A percentile compares a stretch with the other conserved stretches of the same genome.
Evolutionary conservation across 2,797 vertebrate species (phyloP).

Genomic region (Paedocypris micromegethes): DNA sequence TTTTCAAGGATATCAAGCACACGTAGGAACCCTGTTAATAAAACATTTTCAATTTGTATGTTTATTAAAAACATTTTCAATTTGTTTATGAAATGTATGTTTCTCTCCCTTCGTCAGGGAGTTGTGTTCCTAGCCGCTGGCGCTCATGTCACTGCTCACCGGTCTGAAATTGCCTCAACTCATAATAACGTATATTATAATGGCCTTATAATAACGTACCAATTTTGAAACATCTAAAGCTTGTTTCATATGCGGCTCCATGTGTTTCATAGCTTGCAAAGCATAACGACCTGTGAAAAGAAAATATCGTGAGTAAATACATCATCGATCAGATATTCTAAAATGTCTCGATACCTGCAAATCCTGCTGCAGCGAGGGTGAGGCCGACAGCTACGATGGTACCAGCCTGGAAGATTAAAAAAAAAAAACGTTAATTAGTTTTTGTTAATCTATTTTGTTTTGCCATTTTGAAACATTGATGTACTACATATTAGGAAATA

Average conservation of each 20-base stretch:
- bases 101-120: no score
- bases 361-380: constrained; percentile 86
- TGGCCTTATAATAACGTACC: constrained; percentile 58
- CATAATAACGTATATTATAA: not conserved
- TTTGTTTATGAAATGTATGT: no score
- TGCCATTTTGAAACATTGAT: no score
- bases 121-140: no score
- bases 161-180: no score
- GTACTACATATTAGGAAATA: no score
- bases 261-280: constrained; percentile 80
- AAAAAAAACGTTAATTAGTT: constrained; percentile 42
- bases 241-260: constrained; percentile 89
- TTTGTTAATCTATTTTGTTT: no score
- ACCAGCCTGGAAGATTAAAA: constrained; percentile 68
- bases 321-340: not conserved
- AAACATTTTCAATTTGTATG: no score
- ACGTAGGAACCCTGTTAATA: no score
- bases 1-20: no score
- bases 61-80: no score
- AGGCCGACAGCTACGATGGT: constrained; percentile 85
- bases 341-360: constrained; percentile 74
- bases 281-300: constrained; percentile 78
- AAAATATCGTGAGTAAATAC: constrained; percentile 13
- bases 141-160: no score
- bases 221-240: constrained; percentile 78